Evolutionary conservation across 2,888 invertebrate species (phyloP).

Genomic region (Orthosia cruda): DNA sequence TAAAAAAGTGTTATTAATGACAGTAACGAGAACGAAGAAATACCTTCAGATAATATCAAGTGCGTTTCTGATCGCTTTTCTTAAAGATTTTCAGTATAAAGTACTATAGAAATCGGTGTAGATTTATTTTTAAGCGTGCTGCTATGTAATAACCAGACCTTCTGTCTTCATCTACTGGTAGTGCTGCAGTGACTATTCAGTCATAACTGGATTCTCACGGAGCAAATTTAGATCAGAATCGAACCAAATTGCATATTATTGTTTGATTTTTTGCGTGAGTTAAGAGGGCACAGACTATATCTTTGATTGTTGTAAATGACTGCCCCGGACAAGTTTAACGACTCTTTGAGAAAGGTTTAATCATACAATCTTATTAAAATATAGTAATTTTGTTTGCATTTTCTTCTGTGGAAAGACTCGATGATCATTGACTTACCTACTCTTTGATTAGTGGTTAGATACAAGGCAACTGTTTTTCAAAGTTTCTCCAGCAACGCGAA

Average conservation of each 20-base stretch:
- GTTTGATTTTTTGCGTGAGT: constrained; percentile 66
- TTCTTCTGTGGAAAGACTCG: not conserved
- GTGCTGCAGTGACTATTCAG: constrained; percentile 60
- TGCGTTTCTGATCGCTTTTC: no score
- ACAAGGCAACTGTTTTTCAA: not conserved
- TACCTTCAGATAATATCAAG: no score
- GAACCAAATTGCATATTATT: constrained; percentile 63
- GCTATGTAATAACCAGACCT: no score
- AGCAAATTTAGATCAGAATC: constrained; percentile 66
- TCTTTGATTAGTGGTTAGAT: no score
- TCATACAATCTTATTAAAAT: not conserved
- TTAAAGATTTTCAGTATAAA: no score
- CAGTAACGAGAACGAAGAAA: no score
- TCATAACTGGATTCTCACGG: constrained; percentile 69
- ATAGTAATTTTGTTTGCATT: constrained; percentile 1
- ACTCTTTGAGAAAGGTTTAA: constrained; percentile 21
- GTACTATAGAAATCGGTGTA: no score
- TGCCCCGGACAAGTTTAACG: constrained; percentile 44
- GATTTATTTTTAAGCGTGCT: no score
- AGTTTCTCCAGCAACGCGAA: not conserved
- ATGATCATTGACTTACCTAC: not conserved
- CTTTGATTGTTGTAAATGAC: constrained; percentile 49
- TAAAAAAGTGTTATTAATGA: no score
- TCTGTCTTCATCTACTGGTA: not conserved
- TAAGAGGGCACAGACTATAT: constrained; percentile 49